These are phyloP conservation scores for cat (Felis catus) DNA, from an alignment of 2,113 vertebrate species.

Conservation along the genomic window F.catus_Fca126_mat1.0 CM031415.1:96531501-96532000, in stretches of 20 bases:
- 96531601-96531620: neutral
- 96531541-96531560: neutral
- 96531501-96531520: neutral
- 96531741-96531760: neutral
- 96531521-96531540: neutral
- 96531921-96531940: neutral
- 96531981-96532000: neutral
- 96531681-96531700: neutral
- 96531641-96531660: neutral
- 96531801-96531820: neutral
- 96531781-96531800: neutral
- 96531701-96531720: neutral
- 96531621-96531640: neutral
- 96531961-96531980: neutral
- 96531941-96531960: constrained; percentile 15
- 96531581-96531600: neutral
- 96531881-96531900: neutral
- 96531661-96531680: neutral
- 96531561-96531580: neutral
- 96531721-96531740: neutral
- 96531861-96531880: neutral
- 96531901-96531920: neutral
- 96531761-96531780: neutral
- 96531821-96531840: neutral
- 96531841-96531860: neutral